Base-by-base conservation (phyloP, 2,888 invertebrate species). In the Pyrocoelia pectoralis region DNA sequence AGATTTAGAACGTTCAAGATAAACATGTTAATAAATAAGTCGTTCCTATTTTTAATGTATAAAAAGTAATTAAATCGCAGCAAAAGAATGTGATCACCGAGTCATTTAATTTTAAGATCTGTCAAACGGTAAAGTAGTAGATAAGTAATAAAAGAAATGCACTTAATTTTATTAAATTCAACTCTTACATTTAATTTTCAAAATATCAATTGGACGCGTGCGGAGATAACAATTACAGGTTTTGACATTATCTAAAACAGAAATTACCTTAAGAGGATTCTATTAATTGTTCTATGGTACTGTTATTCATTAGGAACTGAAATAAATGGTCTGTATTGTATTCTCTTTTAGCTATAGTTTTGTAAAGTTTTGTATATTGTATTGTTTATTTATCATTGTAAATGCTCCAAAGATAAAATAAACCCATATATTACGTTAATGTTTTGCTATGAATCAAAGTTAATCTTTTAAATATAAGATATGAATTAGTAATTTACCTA, bases 401-500 rank as follows among this genome's bases (percentile, higher is more conserved):
- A 18, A 51, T 19, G 62, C 46, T 57, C 62, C 62, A 62, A 62
- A 62, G 62, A 62, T 56, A 12, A 54, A 60, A 62, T 62, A 62
- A 62, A 61, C 38, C 28, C 24, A 56, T 56, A 56, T 46, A 46
- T 46, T n/a, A 4, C 8, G n/a, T 40, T 40, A 40, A 12, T 40
- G n/a, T n/a, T 40, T n/a, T 40, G 40, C 8, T 3, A 3, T 28
- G 29, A 6, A 28, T 28, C 9, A 28, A n/a, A n/a, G n/a, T n/a
- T n/a, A n/a, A n/a, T n/a, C n/a, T n/a, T n/a, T n/a, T n/a, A n/a
- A n/a, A n/a, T n/a, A n/a, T n/a, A n/a, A n/a, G n/a, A n/a, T n/a
- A n/a, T n/a, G n/a, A n/a, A n/a, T n/a, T n/a, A n/a, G n/a, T n/a
- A n/a, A n/a, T n/a, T n/a, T n/a, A n/a, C n/a, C n/a, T n/a, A n/a